Evolutionary conservation across 2,797 vertebrate genomes (phyloP).

Genomic region (Enteromius radiatus): DNA sequence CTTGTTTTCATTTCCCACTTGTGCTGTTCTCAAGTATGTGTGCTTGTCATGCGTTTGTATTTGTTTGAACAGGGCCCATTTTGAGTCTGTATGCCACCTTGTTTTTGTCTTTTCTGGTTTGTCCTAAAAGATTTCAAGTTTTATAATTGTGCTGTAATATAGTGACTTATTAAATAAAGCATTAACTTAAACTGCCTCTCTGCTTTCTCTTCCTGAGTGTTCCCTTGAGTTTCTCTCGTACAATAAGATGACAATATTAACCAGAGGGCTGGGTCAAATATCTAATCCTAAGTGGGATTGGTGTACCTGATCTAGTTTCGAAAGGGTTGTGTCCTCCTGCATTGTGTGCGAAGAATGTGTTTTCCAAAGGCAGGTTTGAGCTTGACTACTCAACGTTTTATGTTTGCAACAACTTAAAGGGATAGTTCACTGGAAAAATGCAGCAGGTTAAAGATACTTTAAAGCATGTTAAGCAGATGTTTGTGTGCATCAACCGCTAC

Average conservation of each 20-base stretch:
- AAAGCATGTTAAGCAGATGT: neutral
- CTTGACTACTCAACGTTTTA: conserved; percentile 40
- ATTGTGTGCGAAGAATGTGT: neutral
- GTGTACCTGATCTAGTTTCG: conserved; percentile 15
- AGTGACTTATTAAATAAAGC: conserved; percentile 74
- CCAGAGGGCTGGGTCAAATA: neutral
- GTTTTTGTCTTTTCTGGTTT: conserved; percentile 53
- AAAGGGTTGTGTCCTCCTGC: neutral
- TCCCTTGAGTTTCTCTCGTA: neutral
- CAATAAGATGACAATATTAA: neutral
- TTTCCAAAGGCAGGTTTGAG: conserved; percentile 10
- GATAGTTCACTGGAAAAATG: neutral
- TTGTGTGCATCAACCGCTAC: neutral
- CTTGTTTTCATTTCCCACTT: conserved; percentile 61
- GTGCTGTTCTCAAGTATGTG: conserved; percentile 25
- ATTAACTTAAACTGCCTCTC: conserved; percentile 53
- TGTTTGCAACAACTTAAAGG: neutral
- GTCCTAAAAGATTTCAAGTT: conserved; percentile 71
- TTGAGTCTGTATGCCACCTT: conserved; percentile 50
- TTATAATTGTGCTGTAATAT: conserved; percentile 74
- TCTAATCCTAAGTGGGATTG: conserved; percentile 11
- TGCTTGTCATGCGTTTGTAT: conserved; percentile 50
- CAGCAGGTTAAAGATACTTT: neutral
- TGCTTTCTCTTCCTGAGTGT: conserved; percentile 4
- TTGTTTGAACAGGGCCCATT: conserved; percentile 33